Evolutionary conservation across 2,113 vertebrate species (phyloP).

Genomic region (Heterochromis multidens): DNA sequence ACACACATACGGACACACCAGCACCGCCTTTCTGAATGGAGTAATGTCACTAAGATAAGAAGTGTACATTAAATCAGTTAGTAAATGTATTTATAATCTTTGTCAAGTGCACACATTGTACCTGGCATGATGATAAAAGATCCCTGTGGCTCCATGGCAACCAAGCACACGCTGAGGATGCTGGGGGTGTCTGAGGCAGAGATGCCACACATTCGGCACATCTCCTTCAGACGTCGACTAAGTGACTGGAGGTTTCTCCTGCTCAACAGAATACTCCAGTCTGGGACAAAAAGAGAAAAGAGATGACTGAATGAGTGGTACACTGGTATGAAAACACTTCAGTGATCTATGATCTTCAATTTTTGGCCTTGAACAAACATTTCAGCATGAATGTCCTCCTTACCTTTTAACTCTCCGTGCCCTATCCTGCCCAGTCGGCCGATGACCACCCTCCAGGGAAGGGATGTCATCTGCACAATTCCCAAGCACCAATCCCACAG

Average conservation of each 20-base stretch:
- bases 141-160: conserved; percentile 96
- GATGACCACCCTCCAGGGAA: conserved; percentile 98
- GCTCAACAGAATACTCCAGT: conserved; percentile 97
- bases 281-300: conserved; percentile 64
- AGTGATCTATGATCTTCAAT: background rate
- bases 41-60: background rate
- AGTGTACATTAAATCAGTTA: background rate
- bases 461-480: conserved; percentile 95
- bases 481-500: conserved; percentile 98
- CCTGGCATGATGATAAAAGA: conserved; percentile 99
- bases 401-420: conserved; percentile 96
- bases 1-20: background rate
- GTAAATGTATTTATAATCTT: background rate
- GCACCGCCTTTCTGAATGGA: background rate
- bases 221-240: conserved; percentile 94
- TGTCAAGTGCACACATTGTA: conserved; percentile 44
- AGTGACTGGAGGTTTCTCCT: conserved; percentile 93
- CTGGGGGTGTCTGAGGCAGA: conserved; percentile 94
- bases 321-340: background rate
- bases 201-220: conserved; percentile 97
- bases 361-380: background rate
- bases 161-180: conserved; percentile 95
- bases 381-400: background rate
- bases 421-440: conserved; percentile 96
- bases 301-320: background rate